A percentile compares a stretch with the other conserved stretches of the same genome.
These are phyloP conservation scores for Mastomys natalensis DNA, from an alignment of 2,113 vertebrate species.

Conservation along the genomic window DNA sequence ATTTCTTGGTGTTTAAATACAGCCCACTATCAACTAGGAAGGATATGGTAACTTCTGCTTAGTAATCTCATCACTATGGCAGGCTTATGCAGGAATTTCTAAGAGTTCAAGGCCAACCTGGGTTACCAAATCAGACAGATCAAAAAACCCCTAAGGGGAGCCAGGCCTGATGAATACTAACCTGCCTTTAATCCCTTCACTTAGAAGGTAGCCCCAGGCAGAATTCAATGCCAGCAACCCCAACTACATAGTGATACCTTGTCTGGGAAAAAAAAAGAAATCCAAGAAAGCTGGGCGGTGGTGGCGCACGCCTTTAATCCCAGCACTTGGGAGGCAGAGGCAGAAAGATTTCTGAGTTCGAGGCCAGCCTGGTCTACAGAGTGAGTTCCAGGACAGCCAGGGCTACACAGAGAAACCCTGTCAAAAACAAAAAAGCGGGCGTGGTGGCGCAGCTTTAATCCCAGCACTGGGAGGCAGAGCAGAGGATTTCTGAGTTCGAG, in stretches of 20 bases:
- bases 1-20: slow-evolving; percentile 28
- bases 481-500: too few relatives aligned
- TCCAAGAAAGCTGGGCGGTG: too few relatives aligned
- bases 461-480: too few relatives aligned
- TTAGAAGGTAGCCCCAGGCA: background rate
- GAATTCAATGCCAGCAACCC: background rate
- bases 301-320: too few relatives aligned
- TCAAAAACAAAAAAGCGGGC: too few relatives aligned
- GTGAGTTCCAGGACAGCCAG: too few relatives aligned
- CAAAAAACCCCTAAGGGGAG: background rate
- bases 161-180: background rate
- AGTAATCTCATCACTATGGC: background rate
- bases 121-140: background rate
- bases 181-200: background rate
- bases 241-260: background rate
- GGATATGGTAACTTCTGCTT: background rate
- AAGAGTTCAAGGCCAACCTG: background rate
- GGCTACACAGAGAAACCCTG: too few relatives aligned
- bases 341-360: too few relatives aligned
- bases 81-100: background rate
- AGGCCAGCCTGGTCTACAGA: too few relatives aligned
- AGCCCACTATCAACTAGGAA: background rate
- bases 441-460: too few relatives aligned
- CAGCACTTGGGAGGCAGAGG: too few relatives aligned
- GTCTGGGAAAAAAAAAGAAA: background rate